phyloP scores from a whole-genome alignment of 2,113 vertebrate species.

The Hirundichthys speculiger region DNA sequence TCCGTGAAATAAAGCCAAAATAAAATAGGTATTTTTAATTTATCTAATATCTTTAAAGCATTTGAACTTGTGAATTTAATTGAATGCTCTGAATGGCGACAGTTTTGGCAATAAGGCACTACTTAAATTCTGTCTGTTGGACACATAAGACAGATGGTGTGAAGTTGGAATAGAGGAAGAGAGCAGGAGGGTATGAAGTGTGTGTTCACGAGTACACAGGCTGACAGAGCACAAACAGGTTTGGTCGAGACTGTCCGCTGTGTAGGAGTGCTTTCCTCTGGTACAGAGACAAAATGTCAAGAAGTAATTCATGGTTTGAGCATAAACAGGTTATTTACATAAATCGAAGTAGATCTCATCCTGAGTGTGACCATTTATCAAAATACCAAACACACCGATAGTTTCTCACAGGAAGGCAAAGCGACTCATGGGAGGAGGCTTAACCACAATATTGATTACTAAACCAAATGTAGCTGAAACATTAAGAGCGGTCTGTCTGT shows the following conservation, averaged over 20 bases:
- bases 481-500: not conserved
- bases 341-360: constrained; percentile 55
- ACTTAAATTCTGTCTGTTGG: constrained; percentile 42
- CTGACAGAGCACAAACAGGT: constrained; percentile 5
- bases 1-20: no score
- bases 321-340: constrained; percentile 45
- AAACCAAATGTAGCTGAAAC: constrained; percentile 21
- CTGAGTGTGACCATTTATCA: constrained; percentile 54
- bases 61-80: constrained; percentile 53
- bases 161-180: constrained; percentile 35
- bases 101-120: constrained; percentile 71
- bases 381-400: constrained; percentile 33
- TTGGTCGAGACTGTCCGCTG: constrained; percentile 21
- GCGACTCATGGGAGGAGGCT: constrained; percentile 3
- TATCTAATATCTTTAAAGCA: constrained; percentile 46
- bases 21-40: constrained; percentile 42
- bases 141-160: constrained; percentile 30
- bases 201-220: constrained; percentile 9
- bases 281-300: constrained; percentile 22
- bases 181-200: constrained; percentile 4
- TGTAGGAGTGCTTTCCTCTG: constrained; percentile 15
- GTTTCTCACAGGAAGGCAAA: not conserved
- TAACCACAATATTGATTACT: constrained; percentile 10
- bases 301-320: constrained; percentile 35
- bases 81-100: constrained; percentile 40